Evolutionary conservation across 2,797 vertebrate genomes (phyloP).

Genomic region (Crax fasciolata): DNA sequence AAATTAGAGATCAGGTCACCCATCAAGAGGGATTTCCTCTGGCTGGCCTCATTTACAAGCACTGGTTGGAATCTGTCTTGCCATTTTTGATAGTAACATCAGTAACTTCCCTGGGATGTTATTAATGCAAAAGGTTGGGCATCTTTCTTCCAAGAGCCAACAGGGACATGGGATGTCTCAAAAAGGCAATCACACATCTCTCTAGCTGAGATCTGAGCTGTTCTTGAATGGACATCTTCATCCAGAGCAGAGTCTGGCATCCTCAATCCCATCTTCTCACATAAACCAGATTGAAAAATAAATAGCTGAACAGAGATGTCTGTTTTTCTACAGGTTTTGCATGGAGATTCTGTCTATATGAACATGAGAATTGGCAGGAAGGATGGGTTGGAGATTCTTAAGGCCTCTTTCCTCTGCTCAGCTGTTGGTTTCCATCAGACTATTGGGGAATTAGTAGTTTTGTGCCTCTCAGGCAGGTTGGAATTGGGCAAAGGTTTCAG

Average conservation of each 20-base stretch:
- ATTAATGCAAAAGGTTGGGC: neutral
- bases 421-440: neutral
- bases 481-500: neutral
- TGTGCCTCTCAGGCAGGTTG: neutral
- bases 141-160: neutral
- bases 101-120: neutral
- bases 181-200: neutral
- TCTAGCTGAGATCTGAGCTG: neutral
- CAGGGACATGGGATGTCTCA: neutral
- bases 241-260: neutral
- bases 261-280: neutral
- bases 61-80: neutral
- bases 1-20: neutral
- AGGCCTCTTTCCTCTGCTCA: neutral
- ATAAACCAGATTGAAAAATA: neutral
- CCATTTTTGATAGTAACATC: rapidly evolving
- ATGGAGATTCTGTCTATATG: rapidly evolving
- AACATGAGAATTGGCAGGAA: neutral
- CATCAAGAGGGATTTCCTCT: constrained; percentile 23
- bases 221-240: neutral
- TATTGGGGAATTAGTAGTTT: neutral
- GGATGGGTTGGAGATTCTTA: neutral
- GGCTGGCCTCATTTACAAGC: neutral
- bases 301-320: neutral
- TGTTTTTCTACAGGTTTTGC: neutral